phyloP scores from a whole-genome alignment of 35 echinoderm and acorn worm genomes.

The Heliocidaris tuberculata region DNA sequence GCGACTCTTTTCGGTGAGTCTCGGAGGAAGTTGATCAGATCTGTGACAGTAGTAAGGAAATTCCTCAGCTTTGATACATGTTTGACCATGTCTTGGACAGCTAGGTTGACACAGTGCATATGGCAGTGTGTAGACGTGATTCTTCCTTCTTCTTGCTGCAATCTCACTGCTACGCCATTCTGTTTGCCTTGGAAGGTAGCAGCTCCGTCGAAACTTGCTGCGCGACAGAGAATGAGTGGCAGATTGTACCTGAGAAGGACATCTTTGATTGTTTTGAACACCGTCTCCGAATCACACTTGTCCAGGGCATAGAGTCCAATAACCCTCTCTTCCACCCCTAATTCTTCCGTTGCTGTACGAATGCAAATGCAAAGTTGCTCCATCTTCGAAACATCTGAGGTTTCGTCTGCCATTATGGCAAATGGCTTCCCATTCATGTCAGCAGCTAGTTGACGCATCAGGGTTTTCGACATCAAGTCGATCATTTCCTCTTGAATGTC shows the following conservation, averaged over 20 bases:
- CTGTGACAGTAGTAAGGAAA: not conserved
- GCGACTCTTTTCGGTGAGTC: not conserved
- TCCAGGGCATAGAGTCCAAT: not conserved
- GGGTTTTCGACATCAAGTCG: not conserved
- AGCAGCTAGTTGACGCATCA: not conserved
- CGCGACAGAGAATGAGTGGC: not conserved
- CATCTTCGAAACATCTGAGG: not conserved
- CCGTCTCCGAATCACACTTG: not conserved
- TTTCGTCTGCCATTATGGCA: not conserved
- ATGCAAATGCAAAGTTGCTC: constrained; percentile 16
- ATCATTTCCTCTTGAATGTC: not conserved
- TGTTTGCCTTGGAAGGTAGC: constrained; percentile 6
- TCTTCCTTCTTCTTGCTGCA: constrained; percentile 1
- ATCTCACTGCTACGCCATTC: not conserved
- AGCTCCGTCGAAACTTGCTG: constrained; percentile 34
- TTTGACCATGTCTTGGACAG: constrained; percentile 27
- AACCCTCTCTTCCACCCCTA: not conserved
- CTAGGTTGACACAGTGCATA: not conserved
- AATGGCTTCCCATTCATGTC: not conserved
- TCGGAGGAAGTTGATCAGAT: not conserved
- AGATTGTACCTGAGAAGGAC: constrained; percentile 6
- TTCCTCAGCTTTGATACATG: not conserved
- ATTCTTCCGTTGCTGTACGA: constrained; percentile 5
- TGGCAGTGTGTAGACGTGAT: not conserved
- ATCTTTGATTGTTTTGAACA: constrained; percentile 25